These are phyloP conservation scores for Cacatua alba DNA, from an alignment of 2,113 vertebrate genomes.

Conservation along the genomic window DNA sequence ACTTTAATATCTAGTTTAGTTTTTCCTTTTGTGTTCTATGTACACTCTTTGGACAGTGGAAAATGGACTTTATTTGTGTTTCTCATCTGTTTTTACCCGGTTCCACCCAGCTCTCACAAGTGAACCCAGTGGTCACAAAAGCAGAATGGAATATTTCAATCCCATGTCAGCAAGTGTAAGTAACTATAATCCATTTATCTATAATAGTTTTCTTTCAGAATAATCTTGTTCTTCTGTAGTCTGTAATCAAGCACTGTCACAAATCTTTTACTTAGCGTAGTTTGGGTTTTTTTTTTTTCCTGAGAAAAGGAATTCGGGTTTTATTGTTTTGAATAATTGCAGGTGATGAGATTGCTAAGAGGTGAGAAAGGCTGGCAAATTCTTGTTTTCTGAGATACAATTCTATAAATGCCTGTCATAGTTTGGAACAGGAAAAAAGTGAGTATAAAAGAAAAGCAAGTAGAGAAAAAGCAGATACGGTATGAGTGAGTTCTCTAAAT, in stretches of 20 bases:
- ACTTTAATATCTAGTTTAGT: not conserved
- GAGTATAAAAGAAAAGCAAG: not conserved
- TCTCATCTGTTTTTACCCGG: not conserved
- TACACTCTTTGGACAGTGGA: not conserved
- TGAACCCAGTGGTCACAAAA: not conserved
- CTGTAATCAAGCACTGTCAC: constrained; percentile 15
- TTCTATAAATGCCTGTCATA: not conserved
- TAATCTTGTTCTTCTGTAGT: constrained; percentile 8
- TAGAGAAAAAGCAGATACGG: not conserved
- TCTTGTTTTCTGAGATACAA: constrained; percentile 13
- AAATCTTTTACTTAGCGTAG: not conserved
- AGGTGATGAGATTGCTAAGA: not conserved
- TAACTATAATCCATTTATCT: constrained; percentile 41
- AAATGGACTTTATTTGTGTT: not conserved
- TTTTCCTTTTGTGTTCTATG: not conserved
- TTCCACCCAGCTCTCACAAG: not conserved
- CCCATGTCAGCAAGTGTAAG: constrained; percentile 21
- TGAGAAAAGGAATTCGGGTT: not conserved
- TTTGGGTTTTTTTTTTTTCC: not conserved
- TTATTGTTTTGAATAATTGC: constrained; percentile 6
- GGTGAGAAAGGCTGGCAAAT: constrained; percentile 15
- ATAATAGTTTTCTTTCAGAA: constrained; percentile 28
- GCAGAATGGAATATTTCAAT: constrained; percentile 23
- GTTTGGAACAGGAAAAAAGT: constrained; percentile 18
- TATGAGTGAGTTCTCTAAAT: not conserved